phyloP scores from a whole-genome alignment of 92 coral and sea anemone species.

The Porites lobata region DNA sequence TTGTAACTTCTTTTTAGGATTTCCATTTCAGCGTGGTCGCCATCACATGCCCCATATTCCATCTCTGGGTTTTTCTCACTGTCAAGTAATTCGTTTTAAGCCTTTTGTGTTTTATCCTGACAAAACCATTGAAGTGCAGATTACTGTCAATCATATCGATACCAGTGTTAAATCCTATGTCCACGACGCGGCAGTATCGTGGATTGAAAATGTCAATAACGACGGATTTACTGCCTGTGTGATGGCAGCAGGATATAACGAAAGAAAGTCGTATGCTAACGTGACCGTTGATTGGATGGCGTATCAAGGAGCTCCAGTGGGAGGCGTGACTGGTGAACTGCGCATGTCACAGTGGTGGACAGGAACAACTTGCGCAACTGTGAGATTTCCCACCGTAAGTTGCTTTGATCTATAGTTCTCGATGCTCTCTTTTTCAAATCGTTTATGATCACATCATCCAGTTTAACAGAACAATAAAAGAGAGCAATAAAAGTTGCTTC shows the following conservation, averaged over 20 bases:
- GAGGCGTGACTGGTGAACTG: too few species aligned
- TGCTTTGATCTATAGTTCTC: background rate
- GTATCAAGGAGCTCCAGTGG: too few species aligned
- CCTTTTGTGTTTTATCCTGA: background rate
- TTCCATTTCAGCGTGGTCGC: too few species aligned
- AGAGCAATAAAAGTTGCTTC: too few species aligned
- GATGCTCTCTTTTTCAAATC: too few species aligned
- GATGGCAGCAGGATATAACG: background rate
- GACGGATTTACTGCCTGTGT: too few species aligned
- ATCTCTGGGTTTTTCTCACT: background rate
- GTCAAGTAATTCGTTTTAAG: background rate
- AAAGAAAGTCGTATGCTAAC: slow-evolving; percentile 8
- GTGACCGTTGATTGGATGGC: too few species aligned
- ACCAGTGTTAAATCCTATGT: background rate
- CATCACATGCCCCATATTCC: slow-evolving; percentile 7
- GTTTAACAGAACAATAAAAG: background rate
- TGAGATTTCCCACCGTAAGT: slow-evolving; percentile 60
- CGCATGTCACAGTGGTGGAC: too few species aligned
- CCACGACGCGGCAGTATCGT: background rate
- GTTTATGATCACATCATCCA: too few species aligned
- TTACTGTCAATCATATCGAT: background rate
- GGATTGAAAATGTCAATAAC: too few species aligned
- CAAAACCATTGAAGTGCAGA: background rate
- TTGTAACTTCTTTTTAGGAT: too few species aligned
- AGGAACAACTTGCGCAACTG: slow-evolving; percentile 2